These are phyloP conservation scores for Serripes groenlandicus DNA, from an alignment of 2,888 invertebrate genomes.

Conservation along the genomic window DNA sequence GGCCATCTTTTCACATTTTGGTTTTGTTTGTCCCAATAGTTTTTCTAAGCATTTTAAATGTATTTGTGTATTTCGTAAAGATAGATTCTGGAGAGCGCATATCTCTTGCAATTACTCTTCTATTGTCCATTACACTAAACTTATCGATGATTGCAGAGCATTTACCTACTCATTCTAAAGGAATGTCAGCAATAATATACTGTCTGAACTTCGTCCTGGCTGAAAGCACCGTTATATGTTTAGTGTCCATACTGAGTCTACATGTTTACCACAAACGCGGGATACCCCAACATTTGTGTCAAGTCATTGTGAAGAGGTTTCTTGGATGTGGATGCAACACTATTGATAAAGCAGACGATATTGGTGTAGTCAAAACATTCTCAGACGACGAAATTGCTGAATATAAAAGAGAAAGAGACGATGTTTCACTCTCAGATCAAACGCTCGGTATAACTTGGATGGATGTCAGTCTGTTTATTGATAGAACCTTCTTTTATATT, in stretches of 20 bases:
- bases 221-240: conserved; percentile 33
- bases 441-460: no score
- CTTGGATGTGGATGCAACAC: background rate
- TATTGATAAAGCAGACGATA: background rate
- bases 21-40: conserved; percentile 31
- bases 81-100: conserved; percentile 42
- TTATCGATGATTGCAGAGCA: conserved; percentile 26
- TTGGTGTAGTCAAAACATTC: background rate
- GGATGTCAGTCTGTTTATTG: no score
- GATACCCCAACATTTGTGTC: background rate
- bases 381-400: background rate
- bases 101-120: conserved; percentile 39
- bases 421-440: background rate
- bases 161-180: conserved; percentile 39
- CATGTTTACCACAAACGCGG: background rate
- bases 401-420: background rate
- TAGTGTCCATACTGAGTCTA: background rate
- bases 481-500: no score
- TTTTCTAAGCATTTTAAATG: conserved; percentile 28
- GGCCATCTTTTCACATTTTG: background rate
- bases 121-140: conserved; percentile 35
- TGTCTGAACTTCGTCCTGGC: conserved; percentile 25
- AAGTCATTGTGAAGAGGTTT: background rate
- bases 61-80: conserved; percentile 35
- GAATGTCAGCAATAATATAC: conserved; percentile 37